These are phyloP conservation scores for Sebastes schlegelii DNA, from an alignment of 2,113 vertebrate genomes.

Conservation along the genomic window DNA sequence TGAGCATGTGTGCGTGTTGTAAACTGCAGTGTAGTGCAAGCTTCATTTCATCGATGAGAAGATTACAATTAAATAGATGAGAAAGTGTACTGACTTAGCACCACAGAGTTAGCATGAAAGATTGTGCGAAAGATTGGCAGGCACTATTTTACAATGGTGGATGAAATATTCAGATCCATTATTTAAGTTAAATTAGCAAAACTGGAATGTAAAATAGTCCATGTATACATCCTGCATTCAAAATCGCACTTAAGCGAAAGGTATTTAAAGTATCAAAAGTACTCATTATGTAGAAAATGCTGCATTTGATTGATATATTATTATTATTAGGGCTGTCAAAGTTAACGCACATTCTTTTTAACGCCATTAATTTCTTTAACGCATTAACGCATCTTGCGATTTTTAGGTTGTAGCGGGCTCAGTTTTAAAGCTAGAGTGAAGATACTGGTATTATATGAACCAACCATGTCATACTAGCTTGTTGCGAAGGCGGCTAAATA, in stretches of 20 bases:
- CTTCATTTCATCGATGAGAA: constrained; percentile 52
- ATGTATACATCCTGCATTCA: background rate
- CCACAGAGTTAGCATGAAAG: background rate
- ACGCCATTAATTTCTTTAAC: too few relatives aligned
- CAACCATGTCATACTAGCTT: too few relatives aligned
- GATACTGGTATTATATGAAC: too few relatives aligned
- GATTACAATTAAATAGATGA: constrained; percentile 38
- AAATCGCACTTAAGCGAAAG: background rate
- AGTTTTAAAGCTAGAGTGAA: too few relatives aligned
- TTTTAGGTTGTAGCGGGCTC: too few relatives aligned
- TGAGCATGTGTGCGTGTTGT: constrained; percentile 41
- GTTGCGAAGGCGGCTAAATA: too few relatives aligned
- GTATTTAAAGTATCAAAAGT: background rate
- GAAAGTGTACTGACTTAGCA: constrained; percentile 31
- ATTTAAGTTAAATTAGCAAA: background rate
- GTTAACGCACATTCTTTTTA: too few relatives aligned
- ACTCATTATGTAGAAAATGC: background rate
- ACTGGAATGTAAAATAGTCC: background rate
- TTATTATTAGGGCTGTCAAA: too few relatives aligned
- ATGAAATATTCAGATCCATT: background rate
- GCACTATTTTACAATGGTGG: background rate
- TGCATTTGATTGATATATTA: background rate
- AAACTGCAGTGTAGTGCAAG: constrained; percentile 44
- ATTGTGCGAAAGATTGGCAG: background rate
- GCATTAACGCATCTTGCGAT: too few relatives aligned